phyloP scores from a whole-genome alignment of 1,140 invertebrate species.

The Zaprionus kolodkinae region DNA sequence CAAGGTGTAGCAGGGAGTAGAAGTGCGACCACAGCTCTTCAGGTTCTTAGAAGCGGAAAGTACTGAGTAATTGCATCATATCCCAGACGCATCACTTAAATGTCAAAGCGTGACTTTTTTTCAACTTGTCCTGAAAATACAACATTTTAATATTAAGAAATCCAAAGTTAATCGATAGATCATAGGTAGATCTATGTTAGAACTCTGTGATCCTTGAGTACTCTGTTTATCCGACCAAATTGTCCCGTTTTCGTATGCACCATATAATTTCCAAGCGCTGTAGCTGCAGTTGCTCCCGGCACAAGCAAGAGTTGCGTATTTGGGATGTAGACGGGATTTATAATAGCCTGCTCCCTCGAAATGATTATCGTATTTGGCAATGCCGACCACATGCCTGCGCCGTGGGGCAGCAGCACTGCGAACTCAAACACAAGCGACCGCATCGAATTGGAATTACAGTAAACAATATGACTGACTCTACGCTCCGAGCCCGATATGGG shows the following conservation, averaged over 20 bases:
- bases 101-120: background rate
- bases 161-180: no score
- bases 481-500: background rate
- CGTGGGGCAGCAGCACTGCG: background rate
- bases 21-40: conserved; percentile 66
- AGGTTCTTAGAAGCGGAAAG: conserved; percentile 63
- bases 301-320: background rate
- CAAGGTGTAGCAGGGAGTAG: conserved; percentile 61
- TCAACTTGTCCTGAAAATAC: background rate
- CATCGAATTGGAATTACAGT: background rate
- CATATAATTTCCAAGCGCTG: background rate
- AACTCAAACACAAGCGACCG: background rate
- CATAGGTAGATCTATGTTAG: no score
- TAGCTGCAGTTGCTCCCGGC: no score
- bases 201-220: no score
- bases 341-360: background rate
- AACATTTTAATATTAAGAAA: background rate
- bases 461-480: background rate
- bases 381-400: background rate
- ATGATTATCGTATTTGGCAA: background rate
- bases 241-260: background rate
- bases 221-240: background rate
- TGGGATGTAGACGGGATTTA: background rate
- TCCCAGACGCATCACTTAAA: conserved; percentile 9
- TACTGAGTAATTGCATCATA: background rate